Evolutionary conservation across 2,888 invertebrate genomes (phyloP).

Genomic region (Oasisia sp.): DNA sequence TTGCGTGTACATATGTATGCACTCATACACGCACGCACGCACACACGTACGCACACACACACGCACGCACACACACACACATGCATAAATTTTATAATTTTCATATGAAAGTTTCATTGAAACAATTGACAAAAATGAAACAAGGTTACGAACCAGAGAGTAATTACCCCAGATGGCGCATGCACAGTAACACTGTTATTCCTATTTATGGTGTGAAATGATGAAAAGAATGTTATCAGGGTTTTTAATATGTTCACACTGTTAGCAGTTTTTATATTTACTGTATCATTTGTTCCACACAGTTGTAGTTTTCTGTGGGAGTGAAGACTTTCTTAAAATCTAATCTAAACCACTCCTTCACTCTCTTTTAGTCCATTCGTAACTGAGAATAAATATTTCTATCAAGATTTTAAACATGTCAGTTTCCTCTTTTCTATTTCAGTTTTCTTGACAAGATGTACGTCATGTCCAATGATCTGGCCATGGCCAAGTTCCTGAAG

Average conservation of each 20-base stretch:
- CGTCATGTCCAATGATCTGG: slow-evolving; percentile 60
- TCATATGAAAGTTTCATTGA: neutral
- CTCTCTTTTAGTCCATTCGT: neutral
- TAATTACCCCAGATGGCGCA: too few species aligned
- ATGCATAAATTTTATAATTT: neutral
- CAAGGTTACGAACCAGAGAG: too few species aligned
- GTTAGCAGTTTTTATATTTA: too few species aligned
- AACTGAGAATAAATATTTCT: too few species aligned
- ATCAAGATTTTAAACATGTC: too few species aligned
- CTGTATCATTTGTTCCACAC: neutral
- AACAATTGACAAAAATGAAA: too few species aligned
- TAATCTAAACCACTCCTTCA: neutral
- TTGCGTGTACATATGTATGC: neutral
- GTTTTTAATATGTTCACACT: too few species aligned
- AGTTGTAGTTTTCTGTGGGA: neutral
- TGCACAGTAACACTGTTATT: too few species aligned
- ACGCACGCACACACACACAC: neutral
- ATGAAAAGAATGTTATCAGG: too few species aligned
- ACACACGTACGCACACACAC: neutral
- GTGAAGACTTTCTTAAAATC: too few species aligned
- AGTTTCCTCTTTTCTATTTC: slow-evolving; percentile 13
- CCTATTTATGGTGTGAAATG: too few species aligned
- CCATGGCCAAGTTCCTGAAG: slow-evolving; percentile 62
- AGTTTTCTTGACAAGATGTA: slow-evolving; percentile 66
- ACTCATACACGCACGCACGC: too few species aligned